Evolutionary conservation across 2,797 vertebrate genomes (phyloP), one percentile per base, ranked within the genome.

Genomic region (Bradypodion ventrale): DNA sequence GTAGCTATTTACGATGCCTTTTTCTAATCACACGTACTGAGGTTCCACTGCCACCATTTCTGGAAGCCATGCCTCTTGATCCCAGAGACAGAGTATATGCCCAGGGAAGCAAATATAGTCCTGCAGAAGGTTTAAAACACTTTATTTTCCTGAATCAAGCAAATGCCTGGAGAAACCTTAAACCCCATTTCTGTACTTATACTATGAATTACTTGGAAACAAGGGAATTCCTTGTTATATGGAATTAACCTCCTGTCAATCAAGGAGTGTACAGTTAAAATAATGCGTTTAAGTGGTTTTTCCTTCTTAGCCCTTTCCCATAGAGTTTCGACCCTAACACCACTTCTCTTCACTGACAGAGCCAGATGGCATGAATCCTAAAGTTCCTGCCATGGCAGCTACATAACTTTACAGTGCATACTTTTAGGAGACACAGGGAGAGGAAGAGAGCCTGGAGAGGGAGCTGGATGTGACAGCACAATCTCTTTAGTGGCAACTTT

Each of bases 321-420:
- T 35, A 37, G n/a, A 52, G 44, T 27, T 65, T 66, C 72, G 73
- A 70, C 25, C 56, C 42, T 70, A 70, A 46, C 21, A 44, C 42
- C 37, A 70, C 44, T 32, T 63, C 10, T 21, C 29, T 69, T 80
- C 29, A 49, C 44, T 52, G 65, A 80, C 74, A 87, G 8, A 65
- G 74, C 73, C 78, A 52, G 66, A 40, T 35, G 42, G n/a, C 74
- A 81, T 8, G 65, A 84, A 2, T 85, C 69, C 37, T 35, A 65
- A 88, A 44, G 74, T 42, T 80, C 69, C 68, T 63, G 60, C 80
- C 60, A 35, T 87, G 66, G 66, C 56, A 80, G 59, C 78, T 77
- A 76, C 75, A 77, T 81, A 80, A 66, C 66, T 84, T 84, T 72
- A 65, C 78, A 66, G 44, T 66, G 78, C 66, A 84, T 87, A 87